Evolutionary conservation across 2,888 invertebrate species (phyloP), one percentile per base, ranked within the genome.

Genomic region (Abrostola tripartita): DNA sequence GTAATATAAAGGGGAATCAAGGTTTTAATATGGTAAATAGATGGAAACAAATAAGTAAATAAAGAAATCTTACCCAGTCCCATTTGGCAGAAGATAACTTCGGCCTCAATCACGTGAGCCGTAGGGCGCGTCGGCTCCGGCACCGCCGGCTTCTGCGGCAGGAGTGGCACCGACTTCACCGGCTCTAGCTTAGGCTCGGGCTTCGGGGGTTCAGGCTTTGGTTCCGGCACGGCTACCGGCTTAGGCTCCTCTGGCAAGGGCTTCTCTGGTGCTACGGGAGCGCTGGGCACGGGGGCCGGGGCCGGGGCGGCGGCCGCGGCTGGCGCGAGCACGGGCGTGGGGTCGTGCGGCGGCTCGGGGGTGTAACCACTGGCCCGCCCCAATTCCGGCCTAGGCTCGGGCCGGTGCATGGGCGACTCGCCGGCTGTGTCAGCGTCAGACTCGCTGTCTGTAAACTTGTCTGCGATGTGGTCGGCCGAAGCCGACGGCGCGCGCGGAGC

Each of bases 21-120:
- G n/a, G n/a, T n/a, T n/a, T n/a, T n/a, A 38, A 8, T 37, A n/a
- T n/a, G n/a, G n/a, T n/a, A n/a, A 41, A 49, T 41, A 53, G 37
- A 53, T 12, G 11, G 7, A 37, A 61, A 52, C 42, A 59, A 59
- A 56, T 24, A 54, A 68, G 24, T 24, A 24, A 24, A 47, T 8
- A 47, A 55, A 14, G 51, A 50, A 11, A 37, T 62, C 93, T 96
- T 86, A 97, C 97, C 97, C 57, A 97, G 91, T 81, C 96, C 96
- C 95, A 97, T 96, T 88, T 96, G 96, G 87, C 96, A 95, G 92
- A 97, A 97, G 83, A 97, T 96, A 75, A 96, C 96, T 83, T 96
- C 96, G 50, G 96, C 96, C 82, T 96, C 96, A 70, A 96, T 96
- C 84, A 95, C 92, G 83, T 94, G 94, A 41, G 95, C 92, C 62